Evolutionary conservation across 2,113 vertebrate species (phyloP).

Genomic region (Gobio gobio): DNA sequence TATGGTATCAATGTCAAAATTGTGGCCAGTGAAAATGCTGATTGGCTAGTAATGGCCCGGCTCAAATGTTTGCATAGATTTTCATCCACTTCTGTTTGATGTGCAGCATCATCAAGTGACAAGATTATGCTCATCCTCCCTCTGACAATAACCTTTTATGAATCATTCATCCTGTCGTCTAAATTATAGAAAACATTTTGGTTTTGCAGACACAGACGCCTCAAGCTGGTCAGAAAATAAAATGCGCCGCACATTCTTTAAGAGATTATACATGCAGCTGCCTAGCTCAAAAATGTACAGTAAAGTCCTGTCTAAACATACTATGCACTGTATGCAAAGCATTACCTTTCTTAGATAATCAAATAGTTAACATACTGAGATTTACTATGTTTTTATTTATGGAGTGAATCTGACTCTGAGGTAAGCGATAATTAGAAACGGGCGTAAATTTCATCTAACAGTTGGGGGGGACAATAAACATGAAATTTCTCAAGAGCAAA

Average conservation of each 20-base stretch:
- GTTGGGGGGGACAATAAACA: no score
- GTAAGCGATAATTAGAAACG: conserved; percentile 18
- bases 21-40: no score
- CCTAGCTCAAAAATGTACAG: not conserved
- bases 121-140: not conserved
- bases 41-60: no score
- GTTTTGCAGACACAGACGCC: conserved; percentile 8
- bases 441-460: no score
- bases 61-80: not conserved
- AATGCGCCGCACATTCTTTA: conserved; percentile 14
- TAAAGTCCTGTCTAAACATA: conserved; percentile 20
- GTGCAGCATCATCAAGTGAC: conserved; percentile 15
- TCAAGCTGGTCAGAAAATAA: conserved; percentile 13
- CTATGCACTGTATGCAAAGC: not conserved
- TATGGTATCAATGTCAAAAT: no score
- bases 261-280: conserved; percentile 5
- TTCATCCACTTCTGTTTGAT: conserved; percentile 3
- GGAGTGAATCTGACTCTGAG: conserved; percentile 16
- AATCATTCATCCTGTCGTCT: conserved; percentile 20
- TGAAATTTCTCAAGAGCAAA: no score
- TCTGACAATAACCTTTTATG: not conserved
- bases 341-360: not conserved
- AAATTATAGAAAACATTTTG: conserved; percentile 38
- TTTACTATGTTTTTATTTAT: not conserved
- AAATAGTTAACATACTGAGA: not conserved